Evolutionary conservation across 2,888 invertebrate genomes (phyloP), one percentile per base, ranked within the genome.

Genomic region (Zygogramma bicolorata): DNA sequence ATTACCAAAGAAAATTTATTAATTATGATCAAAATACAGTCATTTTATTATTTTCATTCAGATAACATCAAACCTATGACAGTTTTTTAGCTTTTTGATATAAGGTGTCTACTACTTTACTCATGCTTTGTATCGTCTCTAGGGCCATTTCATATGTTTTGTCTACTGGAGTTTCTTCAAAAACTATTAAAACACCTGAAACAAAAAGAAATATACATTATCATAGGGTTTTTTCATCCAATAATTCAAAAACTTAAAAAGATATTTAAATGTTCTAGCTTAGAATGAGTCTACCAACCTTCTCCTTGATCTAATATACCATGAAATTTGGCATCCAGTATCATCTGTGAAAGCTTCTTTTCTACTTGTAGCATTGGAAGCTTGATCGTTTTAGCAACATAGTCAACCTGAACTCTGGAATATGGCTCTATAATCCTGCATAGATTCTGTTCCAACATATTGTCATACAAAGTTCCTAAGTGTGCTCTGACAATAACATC

Each of bases 261-360:
- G n/a, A n/a, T n/a, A n/a, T n/a, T n/a, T n/a, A n/a, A n/a, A n/a
- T n/a, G n/a, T n/a, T n/a, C n/a, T n/a, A n/a, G n/a, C n/a, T n/a
- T n/a, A n/a, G n/a, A n/a, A n/a, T 42, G 15, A 29, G 7, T 31
- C 27, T 42, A 70, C 78, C 81, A 79, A 87, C 87, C 99, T 87
- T 96, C 97, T 73, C 98, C 99, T 89, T 99, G 99, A 89, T 99
- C 99, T 79, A 99, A 90, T 81, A 99, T 99, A 22, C 99, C 98
- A 88, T 94, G 92, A 81, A 99, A 93, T 88, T 99, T 99, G 85
- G 97, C 97, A 88, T 99, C 99, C 86, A 99, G 89, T 86, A 99
- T 99, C 99, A 99, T 99, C 88, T 99, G 99, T 62, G 99, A 99
- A 71, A 99, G 89, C 88, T 99, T 99, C 89, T 98, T 97, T 88